Percentiles rank a stretch among this genome's conserved stretches.
phyloP scores from a whole-genome alignment of 1,140 invertebrate species.

The Drosophila kurseongensis region DNA sequence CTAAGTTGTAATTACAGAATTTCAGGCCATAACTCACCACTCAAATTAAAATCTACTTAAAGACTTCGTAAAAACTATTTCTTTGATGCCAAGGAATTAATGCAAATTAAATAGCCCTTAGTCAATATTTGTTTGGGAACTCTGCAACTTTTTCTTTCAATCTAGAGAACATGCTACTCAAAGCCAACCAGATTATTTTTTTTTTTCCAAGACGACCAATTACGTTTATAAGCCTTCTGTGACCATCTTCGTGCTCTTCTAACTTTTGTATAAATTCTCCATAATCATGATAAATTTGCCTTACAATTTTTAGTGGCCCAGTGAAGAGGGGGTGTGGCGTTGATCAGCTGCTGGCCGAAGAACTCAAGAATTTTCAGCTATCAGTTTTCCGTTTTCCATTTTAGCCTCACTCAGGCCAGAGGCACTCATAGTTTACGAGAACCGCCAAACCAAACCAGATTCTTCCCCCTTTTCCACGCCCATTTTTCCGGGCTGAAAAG shows the following conservation, averaged over 20 bases:
- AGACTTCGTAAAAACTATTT: neutral
- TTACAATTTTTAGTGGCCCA: slow-evolving; percentile 41
- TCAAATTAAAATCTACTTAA: too few relatives aligned
- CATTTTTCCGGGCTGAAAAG: slow-evolving; percentile 16
- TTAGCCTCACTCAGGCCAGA: slow-evolving; percentile 20
- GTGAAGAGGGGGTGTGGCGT: slow-evolving; percentile 18
- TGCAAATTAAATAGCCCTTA: neutral
- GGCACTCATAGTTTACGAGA: slow-evolving; percentile 45
- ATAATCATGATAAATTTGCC: slow-evolving; percentile 53
- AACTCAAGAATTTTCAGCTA: slow-evolving; percentile 40
- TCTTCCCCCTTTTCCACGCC: slow-evolving; percentile 1
- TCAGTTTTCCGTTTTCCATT: slow-evolving; percentile 51
- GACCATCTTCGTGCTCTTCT: slow-evolving; percentile 3
- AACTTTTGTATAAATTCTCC: slow-evolving; percentile 8
- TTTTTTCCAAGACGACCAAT: slow-evolving; percentile 22
- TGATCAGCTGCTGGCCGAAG: slow-evolving; percentile 45
- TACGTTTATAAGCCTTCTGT: slow-evolving; percentile 19
- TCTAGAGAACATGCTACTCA: neutral
- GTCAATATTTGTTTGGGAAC: neutral
- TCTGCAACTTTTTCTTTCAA: neutral
- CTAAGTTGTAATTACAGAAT: too few relatives aligned
- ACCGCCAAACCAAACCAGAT: slow-evolving; percentile 30
- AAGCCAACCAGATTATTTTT: slow-evolving; percentile 1
- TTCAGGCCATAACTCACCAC: too few relatives aligned
- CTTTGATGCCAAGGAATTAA: neutral